A percentile compares a stretch with the other conserved stretches of the same genome.
Evolutionary conservation across 2,113 vertebrate genomes (phyloP).

Genomic region (Mus musculus): GRCm39 chr6:114372001-114372500

Average conservation of each 20-base stretch:
- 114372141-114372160: background rate
- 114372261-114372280: too few species aligned
- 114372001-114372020: background rate
- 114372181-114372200: background rate
- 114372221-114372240: background rate
- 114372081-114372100: background rate
- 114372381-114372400: background rate
- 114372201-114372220: background rate
- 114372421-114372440: background rate
- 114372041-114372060: background rate
- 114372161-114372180: background rate
- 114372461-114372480: constrained; percentile 13
- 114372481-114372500: background rate
- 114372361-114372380: background rate
- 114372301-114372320: background rate
- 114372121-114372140: background rate
- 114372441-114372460: background rate
- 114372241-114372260: background rate
- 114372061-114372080: constrained; percentile 3
- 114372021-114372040: background rate
- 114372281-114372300: too few species aligned
- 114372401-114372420: constrained; percentile 39
- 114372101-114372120: background rate
- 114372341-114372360: background rate
- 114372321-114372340: background rate